Evolutionary conservation across 2,113 vertebrate genomes (phyloP).

Genomic region (Alosa alosa): DNA sequence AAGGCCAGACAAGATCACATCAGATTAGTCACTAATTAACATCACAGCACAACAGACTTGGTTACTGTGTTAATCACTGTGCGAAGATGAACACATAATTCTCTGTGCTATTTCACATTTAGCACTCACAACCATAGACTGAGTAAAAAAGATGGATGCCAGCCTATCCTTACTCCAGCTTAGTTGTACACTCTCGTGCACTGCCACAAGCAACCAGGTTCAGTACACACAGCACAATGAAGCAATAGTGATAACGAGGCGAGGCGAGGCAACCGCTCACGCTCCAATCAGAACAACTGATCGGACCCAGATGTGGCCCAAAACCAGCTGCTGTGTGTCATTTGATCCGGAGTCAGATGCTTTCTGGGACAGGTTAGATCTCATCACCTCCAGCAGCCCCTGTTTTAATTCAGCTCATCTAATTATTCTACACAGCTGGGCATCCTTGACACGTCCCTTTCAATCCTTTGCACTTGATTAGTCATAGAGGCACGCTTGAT

Average conservation of each 20-base stretch:
- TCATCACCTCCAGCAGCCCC: not conserved
- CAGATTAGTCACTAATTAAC: not conserved
- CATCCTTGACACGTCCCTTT: conserved; percentile 59
- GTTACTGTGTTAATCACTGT: not conserved
- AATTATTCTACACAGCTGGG: conserved; percentile 68
- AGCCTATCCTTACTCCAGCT: too few relatives aligned
- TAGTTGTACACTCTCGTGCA: too few relatives aligned
- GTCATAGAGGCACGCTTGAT: conserved; percentile 66
- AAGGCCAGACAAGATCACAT: not conserved
- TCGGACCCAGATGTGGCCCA: not conserved
- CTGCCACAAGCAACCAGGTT: too few relatives aligned
- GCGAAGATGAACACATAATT: not conserved
- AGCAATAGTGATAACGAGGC: too few relatives aligned
- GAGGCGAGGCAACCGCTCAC: not conserved
- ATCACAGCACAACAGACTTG: not conserved
- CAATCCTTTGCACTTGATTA: conserved; percentile 59
- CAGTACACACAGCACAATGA: too few relatives aligned
- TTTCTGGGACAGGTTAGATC: not conserved
- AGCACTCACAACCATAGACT: too few relatives aligned
- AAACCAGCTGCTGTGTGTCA: not conserved
- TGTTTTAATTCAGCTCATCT: conserved; percentile 56
- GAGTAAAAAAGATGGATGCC: too few relatives aligned
- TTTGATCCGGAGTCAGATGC: not conserved
- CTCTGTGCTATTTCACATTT: not conserved
- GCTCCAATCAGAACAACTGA: not conserved